Evolutionary conservation across 2,797 vertebrate species (phyloP).

Genomic region (Peromyscus nudipes): DNA sequence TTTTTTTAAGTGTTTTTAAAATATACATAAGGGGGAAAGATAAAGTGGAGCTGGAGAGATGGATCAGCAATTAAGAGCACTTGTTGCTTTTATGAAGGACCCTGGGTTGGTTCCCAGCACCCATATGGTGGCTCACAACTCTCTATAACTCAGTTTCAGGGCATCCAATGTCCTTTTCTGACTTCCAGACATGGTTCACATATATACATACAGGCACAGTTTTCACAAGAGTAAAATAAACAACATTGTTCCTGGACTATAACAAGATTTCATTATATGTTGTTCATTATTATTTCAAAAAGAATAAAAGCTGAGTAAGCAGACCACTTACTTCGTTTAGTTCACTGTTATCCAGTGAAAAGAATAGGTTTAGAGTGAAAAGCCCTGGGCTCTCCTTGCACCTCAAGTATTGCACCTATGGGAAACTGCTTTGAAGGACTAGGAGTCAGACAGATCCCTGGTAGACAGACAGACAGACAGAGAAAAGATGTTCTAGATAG

Average conservation of each 20-base stretch:
- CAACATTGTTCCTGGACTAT: background rate
- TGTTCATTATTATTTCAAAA: background rate
- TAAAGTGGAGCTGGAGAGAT: background rate
- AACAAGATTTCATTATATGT: background rate
- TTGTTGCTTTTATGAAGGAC: background rate
- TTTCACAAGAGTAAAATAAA: conserved; percentile 34
- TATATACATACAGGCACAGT: background rate
- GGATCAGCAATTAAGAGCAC: background rate
- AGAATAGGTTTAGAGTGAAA: background rate
- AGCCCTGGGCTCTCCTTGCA: background rate
- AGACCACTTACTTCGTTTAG: background rate
- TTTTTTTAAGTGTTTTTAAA: background rate
- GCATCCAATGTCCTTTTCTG: background rate
- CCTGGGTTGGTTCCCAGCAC: background rate
- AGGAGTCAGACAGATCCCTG: background rate
- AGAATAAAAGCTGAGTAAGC: background rate
- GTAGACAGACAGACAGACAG: background rate
- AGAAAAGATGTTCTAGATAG: background rate
- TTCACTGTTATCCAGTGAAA: background rate
- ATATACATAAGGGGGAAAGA: background rate
- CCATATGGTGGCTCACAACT: background rate
- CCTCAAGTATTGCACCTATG: background rate
- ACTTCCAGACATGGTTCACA: background rate
- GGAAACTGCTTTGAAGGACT: background rate
- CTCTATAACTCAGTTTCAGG: background rate